Evolutionary conservation across 1,140 invertebrate species (phyloP), one percentile per base, ranked within the genome.

Genomic region (Scaptodrosophila lebanonensis): DNA sequence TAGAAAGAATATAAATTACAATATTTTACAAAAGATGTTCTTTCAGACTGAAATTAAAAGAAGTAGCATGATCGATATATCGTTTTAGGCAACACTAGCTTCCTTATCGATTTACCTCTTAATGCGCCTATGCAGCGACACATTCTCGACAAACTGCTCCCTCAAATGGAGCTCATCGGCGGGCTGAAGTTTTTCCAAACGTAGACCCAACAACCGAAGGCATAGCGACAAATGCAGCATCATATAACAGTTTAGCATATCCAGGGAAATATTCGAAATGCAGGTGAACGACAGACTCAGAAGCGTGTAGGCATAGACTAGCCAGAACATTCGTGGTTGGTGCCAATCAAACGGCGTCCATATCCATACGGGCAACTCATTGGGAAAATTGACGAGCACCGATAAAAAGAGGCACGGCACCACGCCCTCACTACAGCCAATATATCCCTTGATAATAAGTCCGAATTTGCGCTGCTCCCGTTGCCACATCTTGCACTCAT

Each of bases 301-400:
- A 3, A 27, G 17, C 20, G 76, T 18, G 39, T 61, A 83, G 0
- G 40, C 12, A 27, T 49, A 76, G 0, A 50, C n/a, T 25, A 18
- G 68, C 77, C 77, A 83, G 29, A 63, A 83, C 4, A 15, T 17
- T 1, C 0, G 11, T 0, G 54, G 18, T 7, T 62, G 44, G 0
- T 68, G 50, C 70, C 54, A 72, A 27, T 83, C 58, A 20, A 76
- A 82, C 1, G 76, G 77, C 2, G 42, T 45, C 70, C 71, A 83
- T 30, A 72, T 50, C 30, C 38, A 49, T 11, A 73, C 76, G 0
- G 77, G 76, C 50, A 82, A 15, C 9, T 36, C 33, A 18, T 65
- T 60, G 7, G 60, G 66, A 9, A 33, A 39, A 13, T 44, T 25
- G 2, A 59, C 51, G 3, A 75, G 4, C 0, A 58, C 43, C 5